These are phyloP conservation scores for Trissonchulus latispiculum DNA, from an alignment of 2,888 invertebrate species.

Conservation along the genomic window DNA sequence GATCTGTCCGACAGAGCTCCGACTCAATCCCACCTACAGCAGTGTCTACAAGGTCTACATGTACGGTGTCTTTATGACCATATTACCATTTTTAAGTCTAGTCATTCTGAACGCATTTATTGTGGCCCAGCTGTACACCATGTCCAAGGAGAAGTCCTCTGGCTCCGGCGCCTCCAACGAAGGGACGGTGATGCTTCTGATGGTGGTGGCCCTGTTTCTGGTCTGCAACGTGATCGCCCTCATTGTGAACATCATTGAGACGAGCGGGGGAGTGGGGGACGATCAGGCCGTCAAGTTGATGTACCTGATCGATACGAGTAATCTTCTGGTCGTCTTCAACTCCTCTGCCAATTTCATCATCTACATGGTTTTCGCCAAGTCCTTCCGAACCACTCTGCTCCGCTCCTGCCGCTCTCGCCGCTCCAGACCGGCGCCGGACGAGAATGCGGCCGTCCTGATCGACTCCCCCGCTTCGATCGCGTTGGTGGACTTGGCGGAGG, in stretches of 20 bases:
- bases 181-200: slow-evolving; percentile 7
- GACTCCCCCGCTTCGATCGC: too few species aligned
- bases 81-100: slow-evolving; percentile 16
- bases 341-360: slow-evolving; percentile 13
- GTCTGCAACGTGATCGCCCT: slow-evolving; percentile 5
- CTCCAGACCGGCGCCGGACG: too few species aligned
- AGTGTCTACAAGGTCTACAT: slow-evolving; percentile 24
- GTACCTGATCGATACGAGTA: slow-evolving; percentile 6
- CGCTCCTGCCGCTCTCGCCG: neutral
- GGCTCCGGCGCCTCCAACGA: neutral
- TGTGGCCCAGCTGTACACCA: neutral
- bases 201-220: slow-evolving; percentile 14
- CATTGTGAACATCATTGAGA: slow-evolving; percentile 12
- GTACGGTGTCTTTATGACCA: slow-evolving; percentile 20
- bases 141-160: neutral
- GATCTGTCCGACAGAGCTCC: slow-evolving; percentile 34
- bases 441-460: too few species aligned
- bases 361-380: neutral
- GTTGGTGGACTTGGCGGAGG: too few species aligned
- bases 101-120: slow-evolving; percentile 19
- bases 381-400: neutral
- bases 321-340: slow-evolving; percentile 15
- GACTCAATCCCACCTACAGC: slow-evolving; percentile 27
- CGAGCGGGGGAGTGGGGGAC: neutral
- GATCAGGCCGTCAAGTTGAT: neutral